These are phyloP conservation scores for Cynodonichthys magdalenae DNA, from an alignment of 2,797 vertebrate genomes.

Conservation along the genomic window DNA sequence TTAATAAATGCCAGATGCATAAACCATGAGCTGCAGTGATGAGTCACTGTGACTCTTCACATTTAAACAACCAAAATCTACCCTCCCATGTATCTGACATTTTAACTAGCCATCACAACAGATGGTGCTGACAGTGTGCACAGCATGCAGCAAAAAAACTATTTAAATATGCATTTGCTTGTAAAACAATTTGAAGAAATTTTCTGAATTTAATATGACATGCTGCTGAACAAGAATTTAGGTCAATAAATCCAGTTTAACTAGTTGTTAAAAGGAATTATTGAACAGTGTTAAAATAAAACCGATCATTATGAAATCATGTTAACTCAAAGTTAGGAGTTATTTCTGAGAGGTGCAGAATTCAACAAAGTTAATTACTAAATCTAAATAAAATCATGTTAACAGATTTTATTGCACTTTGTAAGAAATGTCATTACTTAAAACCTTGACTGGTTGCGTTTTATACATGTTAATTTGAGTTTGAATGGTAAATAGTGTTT, in stretches of 20 bases:
- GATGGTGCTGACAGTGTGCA: conserved; percentile 1
- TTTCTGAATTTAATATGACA: background rate
- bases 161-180: conserved; percentile 10
- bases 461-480: too few species aligned
- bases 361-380: too few species aligned
- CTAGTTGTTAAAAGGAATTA: background rate
- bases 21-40: conserved; percentile 7
- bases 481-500: too few species aligned
- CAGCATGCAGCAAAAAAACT: conserved; percentile 3
- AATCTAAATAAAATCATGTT: too few species aligned
- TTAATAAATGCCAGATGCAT: conserved; percentile 23
- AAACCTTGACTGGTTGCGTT: too few species aligned
- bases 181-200: background rate
- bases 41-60: conserved; percentile 16
- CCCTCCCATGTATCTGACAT: conserved; percentile 21
- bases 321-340: too few species aligned
- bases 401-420: too few species aligned
- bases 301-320: too few species aligned
- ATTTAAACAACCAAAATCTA: conserved; percentile 12
- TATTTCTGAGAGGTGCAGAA: too few species aligned
- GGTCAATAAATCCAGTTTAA: too few species aligned
- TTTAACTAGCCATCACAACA: conserved; percentile 21
- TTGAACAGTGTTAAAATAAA: too few species aligned
- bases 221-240: background rate
- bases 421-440: too few species aligned